A percentile compares a stretch with the other conserved stretches of the same genome.
These are phyloP conservation scores for Indicator indicator DNA, from an alignment of 2,113 vertebrate genomes.

Conservation along the genomic window DNA sequence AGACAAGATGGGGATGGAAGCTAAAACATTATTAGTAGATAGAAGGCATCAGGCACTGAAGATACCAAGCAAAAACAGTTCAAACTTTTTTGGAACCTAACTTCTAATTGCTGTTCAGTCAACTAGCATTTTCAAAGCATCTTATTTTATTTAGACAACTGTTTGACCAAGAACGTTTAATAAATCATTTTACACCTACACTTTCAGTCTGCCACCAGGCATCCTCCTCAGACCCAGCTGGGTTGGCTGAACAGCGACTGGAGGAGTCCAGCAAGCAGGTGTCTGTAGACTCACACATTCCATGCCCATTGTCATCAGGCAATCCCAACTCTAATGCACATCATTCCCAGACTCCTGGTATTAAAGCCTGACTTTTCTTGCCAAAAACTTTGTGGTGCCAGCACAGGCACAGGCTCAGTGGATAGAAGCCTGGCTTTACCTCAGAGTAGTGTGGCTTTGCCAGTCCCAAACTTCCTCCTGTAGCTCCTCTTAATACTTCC, in stretches of 20 bases:
- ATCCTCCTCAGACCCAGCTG: background rate
- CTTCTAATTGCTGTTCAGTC: background rate
- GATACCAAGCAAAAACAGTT: background rate
- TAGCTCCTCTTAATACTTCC: background rate
- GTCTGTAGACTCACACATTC: background rate
- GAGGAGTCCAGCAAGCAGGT: background rate
- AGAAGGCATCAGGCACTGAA: background rate
- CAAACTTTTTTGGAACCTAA: background rate
- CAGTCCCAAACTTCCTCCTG: background rate
- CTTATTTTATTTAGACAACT: background rate
- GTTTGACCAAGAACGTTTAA: background rate
- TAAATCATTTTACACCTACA: background rate
- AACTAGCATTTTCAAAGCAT: background rate
- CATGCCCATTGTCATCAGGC: background rate
- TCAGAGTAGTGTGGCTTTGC: background rate
- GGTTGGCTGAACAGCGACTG: background rate
- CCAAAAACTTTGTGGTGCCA: background rate
- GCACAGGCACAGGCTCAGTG: background rate
- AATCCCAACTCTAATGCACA: background rate
- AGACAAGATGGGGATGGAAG: background rate
- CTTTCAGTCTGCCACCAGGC: background rate
- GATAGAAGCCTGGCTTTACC: background rate
- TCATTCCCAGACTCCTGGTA: background rate
- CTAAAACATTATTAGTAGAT: background rate
- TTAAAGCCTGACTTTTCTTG: background rate